Evolutionary conservation across 1,140 invertebrate species (phyloP), one percentile per base, ranked within the genome.

Genomic region (Atta texana): DNA sequence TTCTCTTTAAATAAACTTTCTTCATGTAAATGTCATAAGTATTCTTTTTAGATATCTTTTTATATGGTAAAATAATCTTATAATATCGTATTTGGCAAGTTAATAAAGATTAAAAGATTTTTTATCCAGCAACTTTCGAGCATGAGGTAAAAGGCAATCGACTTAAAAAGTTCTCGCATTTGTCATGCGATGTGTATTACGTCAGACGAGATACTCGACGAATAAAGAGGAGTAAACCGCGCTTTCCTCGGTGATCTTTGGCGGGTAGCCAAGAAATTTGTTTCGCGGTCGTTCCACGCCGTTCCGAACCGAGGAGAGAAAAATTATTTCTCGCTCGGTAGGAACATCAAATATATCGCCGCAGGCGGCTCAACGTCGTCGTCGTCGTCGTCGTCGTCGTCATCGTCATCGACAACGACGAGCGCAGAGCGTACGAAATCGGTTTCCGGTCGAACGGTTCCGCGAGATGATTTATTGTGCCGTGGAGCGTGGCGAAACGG

Each of bases 401-500:
- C 82, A 3, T 31, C 76, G 12, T 51, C 64, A 10, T 82, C 78
- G 78, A 51, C 78, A 53, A 51, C 82, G 77, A 92, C 88, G 85
- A 90, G 85, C 85, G 72, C 87, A 80, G 69, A 90, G 91, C 92
- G 93, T 92, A 93, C 91, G 89, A 94, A 93, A 94, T 94, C 88
- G 92, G 93, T 94, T 95, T 95, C 94, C 94, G 94, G 93, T 92
- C 92, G 94, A 94, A 90, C 91, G 90, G 91, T 95, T 95, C 94
- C 92, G 92, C 93, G 92, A 94, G 94, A 94, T 93, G 93, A 94
- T 94, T 95, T 95, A 95, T 95, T 94, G 94, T 94, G 93, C 93
- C 92, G 92, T 90, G 88, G 92, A 94, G 94, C 93, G 91, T 92
- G 90, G 14, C 77, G 76, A 72, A 80, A 87, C 55, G 53, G 49